A percentile compares a stretch with the other conserved stretches of the same genome.
Conservation (phyloP, 1,140 invertebrate genomes). For the Piezodorus guildinii region DNA sequence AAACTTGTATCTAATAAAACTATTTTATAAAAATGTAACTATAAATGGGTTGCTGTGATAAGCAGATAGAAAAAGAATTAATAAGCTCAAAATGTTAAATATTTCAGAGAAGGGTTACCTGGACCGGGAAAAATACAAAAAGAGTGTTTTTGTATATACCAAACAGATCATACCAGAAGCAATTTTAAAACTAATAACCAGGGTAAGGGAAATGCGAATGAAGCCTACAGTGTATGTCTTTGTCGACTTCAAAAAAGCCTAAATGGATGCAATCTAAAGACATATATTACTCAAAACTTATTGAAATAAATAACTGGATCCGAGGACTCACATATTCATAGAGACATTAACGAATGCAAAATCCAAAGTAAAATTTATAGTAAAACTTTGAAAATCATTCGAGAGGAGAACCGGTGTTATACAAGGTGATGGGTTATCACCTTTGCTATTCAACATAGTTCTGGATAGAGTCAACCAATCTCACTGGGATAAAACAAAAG, state of each 20-base stretch:
- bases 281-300: background rate
- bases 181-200: too few relatives aligned
- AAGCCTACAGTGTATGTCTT: background rate
- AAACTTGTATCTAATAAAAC: too few relatives aligned
- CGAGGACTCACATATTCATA: background rate
- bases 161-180: too few relatives aligned
- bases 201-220: too few relatives aligned
- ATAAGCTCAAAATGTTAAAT: too few relatives aligned
- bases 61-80: too few relatives aligned
- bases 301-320: background rate
- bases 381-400: background rate
- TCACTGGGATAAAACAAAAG: background rate
- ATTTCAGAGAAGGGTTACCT: too few relatives aligned
- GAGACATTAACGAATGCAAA: background rate
- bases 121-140: too few relatives aligned
- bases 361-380: background rate
- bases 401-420: background rate
- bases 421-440: constrained; percentile 4
- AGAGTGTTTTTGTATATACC: too few relatives aligned
- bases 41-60: too few relatives aligned
- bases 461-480: background rate
- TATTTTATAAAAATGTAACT: too few relatives aligned
- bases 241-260: background rate
- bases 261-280: background rate
- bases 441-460: constrained; percentile 1